Evolutionary conservation across 2,113 vertebrate species (phyloP).

Genomic region (Oncorhynchus gorbuscha): DNA sequence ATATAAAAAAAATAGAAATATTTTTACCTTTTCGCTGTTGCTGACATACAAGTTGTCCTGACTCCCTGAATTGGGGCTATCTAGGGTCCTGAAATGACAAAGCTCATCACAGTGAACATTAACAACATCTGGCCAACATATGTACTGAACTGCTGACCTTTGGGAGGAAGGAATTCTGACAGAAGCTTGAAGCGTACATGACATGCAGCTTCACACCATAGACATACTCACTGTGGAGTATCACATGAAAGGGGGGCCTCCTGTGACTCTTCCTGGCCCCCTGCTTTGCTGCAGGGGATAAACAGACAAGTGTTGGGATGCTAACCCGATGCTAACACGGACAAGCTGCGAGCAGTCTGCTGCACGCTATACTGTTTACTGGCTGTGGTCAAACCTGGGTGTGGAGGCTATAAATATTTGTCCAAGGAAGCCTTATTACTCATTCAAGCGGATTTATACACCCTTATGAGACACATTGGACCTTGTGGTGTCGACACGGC

Average conservation of each 20-base stretch:
- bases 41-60: constrained; percentile 79
- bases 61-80: constrained; percentile 74
- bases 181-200: neutral
- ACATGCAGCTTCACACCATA: neutral
- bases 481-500: too few relatives aligned
- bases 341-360: constrained; percentile 18
- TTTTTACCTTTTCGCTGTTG: constrained; percentile 72
- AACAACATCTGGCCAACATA: neutral
- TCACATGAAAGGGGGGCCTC: constrained; percentile 60
- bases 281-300: constrained; percentile 68
- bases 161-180: neutral
- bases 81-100: constrained; percentile 70
- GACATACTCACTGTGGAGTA: constrained; percentile 71
- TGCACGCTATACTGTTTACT: neutral
- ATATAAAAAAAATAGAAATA: too few relatives aligned
- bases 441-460: too few relatives aligned
- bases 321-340: constrained; percentile 32
- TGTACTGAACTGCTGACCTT: neutral
- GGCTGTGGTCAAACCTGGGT: too few relatives aligned
- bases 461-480: too few relatives aligned
- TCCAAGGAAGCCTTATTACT: too few relatives aligned
- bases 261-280: constrained; percentile 43
- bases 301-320: constrained; percentile 36
- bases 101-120: constrained; percentile 14
- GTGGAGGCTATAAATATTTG: too few relatives aligned